phyloP scores from a whole-genome alignment of 2,797 vertebrate genomes.

The Chelonia mydas region DNA sequence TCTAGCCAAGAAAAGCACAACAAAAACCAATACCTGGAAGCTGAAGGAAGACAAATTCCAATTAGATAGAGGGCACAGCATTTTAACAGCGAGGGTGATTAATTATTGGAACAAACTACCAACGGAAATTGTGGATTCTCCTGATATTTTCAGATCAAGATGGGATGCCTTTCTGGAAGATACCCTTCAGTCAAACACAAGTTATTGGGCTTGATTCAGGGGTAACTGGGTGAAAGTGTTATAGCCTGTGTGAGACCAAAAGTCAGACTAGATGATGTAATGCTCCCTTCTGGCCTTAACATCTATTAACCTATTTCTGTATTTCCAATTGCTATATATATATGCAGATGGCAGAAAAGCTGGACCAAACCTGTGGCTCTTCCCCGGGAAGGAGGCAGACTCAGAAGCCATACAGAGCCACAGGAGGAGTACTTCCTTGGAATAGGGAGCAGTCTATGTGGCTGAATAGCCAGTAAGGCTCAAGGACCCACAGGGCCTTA shows the following conservation, averaged over 20 bases:
- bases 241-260: background rate
- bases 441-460: background rate
- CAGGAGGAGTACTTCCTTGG: background rate
- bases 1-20: background rate
- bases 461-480: background rate
- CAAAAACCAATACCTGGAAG: background rate
- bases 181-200: background rate
- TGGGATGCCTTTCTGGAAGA: background rate
- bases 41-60: background rate
- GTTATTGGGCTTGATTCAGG: constrained; percentile 13
- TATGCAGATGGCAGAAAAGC: background rate
- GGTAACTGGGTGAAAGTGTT: background rate
- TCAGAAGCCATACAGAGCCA: background rate
- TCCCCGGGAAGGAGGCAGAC: background rate
- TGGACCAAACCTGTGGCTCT: constrained; percentile 23
- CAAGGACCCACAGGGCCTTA: background rate
- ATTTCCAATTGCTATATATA: background rate
- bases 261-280: constrained; percentile 35
- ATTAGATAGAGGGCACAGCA: background rate
- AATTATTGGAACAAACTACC: background rate
- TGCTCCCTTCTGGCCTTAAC: constrained; percentile 49
- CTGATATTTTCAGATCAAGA: background rate
- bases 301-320: constrained; percentile 13
- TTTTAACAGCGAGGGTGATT: background rate
- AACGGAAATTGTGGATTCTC: background rate